Percentiles rank a stretch among this genome's conserved stretches.
phyloP scores from a whole-genome alignment of 2,888 invertebrate species.

The Drosophila hamatofila region DNA sequence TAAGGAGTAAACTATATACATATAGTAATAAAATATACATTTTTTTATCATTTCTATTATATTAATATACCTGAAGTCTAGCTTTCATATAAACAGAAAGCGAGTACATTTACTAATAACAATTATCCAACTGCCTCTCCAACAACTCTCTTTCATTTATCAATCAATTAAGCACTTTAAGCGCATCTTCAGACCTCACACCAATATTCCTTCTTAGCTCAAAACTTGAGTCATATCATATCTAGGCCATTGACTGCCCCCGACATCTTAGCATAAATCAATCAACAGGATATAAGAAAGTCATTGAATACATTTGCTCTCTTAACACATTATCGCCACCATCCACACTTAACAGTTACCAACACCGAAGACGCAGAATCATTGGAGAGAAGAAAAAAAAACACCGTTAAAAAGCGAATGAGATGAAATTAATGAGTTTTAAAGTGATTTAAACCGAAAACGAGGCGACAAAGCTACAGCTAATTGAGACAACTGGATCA shows the following conservation, averaged over 20 bases:
- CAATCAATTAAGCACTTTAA: not conserved
- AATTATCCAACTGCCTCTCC: not conserved
- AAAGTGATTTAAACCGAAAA: conserved; percentile 43
- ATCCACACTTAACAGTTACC: conserved; percentile 21
- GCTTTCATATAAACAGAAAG: too few species aligned
- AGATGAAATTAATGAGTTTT: conserved; percentile 33
- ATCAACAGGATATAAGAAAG: conserved; percentile 8
- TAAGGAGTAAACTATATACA: too few species aligned
- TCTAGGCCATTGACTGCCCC: conserved; percentile 6
- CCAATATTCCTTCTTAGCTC: not conserved
- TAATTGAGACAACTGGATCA: conserved; percentile 72
- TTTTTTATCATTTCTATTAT: too few species aligned
- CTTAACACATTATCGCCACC: conserved; percentile 14
- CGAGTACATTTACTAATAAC: too few species aligned
- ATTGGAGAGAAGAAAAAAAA: not conserved
- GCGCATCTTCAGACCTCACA: not conserved
- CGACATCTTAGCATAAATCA: not conserved
- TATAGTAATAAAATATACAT: too few species aligned
- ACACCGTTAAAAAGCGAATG: conserved; percentile 11
- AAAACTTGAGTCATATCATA: conserved; percentile 1
- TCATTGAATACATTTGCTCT: conserved; percentile 6
- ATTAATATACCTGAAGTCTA: too few species aligned
- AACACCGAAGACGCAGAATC: conserved; percentile 7
- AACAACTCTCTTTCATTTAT: not conserved
- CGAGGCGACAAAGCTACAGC: conserved; percentile 61